Evolutionary conservation across 2,888 invertebrate genomes (phyloP), one percentile per base, ranked within the genome.

Genomic region (Troglohyphantes excavatus): DNA sequence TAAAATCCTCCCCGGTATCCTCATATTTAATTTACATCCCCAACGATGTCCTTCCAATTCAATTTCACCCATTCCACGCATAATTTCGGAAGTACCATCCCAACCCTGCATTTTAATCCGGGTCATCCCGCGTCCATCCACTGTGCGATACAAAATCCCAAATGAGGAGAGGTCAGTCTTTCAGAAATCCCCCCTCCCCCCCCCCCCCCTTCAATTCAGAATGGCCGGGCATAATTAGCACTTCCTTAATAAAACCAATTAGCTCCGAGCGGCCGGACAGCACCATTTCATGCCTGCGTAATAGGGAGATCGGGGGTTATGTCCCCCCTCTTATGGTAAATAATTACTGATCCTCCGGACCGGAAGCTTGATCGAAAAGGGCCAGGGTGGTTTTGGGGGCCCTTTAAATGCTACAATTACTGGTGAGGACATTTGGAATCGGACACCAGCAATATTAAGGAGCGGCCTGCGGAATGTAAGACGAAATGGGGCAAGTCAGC

Each of bases 241-340:
- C 88, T 81, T 88, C 88, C 88, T 81, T 82, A 88, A 88, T 88
- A 88, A 88, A 88, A 88, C 81, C 88, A 88, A 88, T 88, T 88
- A 82, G 88, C 81, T 46, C n/a, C 11, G 61, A 67, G 68, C 27
- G 65, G 29, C 26, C 46, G 43, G 21, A 19, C 81, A 33, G 59
- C 33, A 23, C 46, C 53, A 67, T 76, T 63, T 67, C 75, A 65
- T 67, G 59, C 67, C 84, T 76, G 68, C 75, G 65, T 85, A 75
- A 85, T 53, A n/a, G n/a, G 53, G 1, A 39, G 13, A 13, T 39
- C 39, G 39, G 9, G 13, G 39, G 13, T 7, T 39, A 3, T 13
- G 39, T 75, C 73, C 73, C 63, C 65, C 65, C 26, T 46, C 84
- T 73, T 88, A 75, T 75, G 88, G 88, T 73, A 82, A 88, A 81